These are phyloP conservation scores for Galeruca laticollis DNA, from an alignment of 2,888 invertebrate species.

Conservation along the genomic window DNA sequence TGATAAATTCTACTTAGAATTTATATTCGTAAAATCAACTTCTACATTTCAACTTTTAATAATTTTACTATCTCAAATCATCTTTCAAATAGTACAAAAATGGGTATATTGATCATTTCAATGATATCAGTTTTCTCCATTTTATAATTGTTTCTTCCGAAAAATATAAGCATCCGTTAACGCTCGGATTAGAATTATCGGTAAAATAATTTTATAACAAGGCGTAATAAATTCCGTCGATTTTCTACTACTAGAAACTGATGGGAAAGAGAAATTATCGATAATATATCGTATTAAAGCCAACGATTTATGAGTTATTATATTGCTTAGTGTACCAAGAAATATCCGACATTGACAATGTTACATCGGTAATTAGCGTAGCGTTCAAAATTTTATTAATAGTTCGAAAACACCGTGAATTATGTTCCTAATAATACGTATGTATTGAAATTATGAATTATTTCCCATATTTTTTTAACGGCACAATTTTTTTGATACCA, in stretches of 20 bases:
- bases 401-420: not conserved
- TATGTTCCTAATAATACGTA: too few species aligned
- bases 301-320: constrained; percentile 9
- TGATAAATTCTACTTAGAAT: too few species aligned
- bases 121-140: not conserved
- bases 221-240: constrained; percentile 10
- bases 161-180: not conserved
- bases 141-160: not conserved
- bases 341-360: constrained; percentile 10
- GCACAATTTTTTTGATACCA: too few species aligned
- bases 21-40: too few species aligned
- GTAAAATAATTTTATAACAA: constrained; percentile 14
- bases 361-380: not conserved
- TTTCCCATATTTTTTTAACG: too few species aligned
- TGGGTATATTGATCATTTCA: too few species aligned
- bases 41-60: too few species aligned
- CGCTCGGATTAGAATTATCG: not conserved
- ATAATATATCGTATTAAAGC: constrained; percentile 21
- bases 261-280: constrained; percentile 18
- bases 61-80: too few species aligned
- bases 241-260: constrained; percentile 15
- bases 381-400: not conserved
- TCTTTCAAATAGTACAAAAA: too few species aligned
- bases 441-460: too few species aligned
- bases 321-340: constrained; percentile 11